phyloP scores from a whole-genome alignment of 2,888 invertebrate species.

The Campoletis raptor region DNA sequence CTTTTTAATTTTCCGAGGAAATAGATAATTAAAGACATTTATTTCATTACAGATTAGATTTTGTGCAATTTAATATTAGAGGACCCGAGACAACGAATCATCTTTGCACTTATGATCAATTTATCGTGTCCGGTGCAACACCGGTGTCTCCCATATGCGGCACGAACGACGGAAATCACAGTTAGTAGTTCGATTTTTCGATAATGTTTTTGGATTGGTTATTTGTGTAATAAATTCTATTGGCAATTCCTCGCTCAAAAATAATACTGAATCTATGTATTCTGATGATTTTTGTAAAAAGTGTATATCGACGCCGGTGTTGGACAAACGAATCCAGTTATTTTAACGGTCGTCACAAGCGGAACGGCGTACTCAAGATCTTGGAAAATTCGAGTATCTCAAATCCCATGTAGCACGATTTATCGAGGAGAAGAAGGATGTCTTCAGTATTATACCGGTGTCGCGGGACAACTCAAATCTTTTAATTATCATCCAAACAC shows the following conservation, averaged over 20 bases:
- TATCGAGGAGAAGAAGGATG: slow-evolving; percentile 92
- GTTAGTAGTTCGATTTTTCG: slow-evolving; percentile 85
- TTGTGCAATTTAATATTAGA: slow-evolving; percentile 91
- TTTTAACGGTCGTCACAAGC: slow-evolving; percentile 93
- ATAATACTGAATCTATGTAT: background rate
- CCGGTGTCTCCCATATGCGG: slow-evolving; percentile 94
- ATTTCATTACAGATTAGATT: slow-evolving; percentile 88
- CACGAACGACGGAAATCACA: slow-evolving; percentile 92
- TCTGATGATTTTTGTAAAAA: slow-evolving; percentile 78
- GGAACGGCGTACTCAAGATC: slow-evolving; percentile 90
- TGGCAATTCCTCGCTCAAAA: too few species aligned
- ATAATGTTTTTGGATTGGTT: background rate
- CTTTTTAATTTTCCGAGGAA: background rate
- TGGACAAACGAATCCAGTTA: slow-evolving; percentile 91
- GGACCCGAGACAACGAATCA: slow-evolving; percentile 92
- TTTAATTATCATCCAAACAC: slow-evolving; percentile 93
- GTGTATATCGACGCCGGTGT: slow-evolving; percentile 94
- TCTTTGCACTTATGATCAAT: slow-evolving; percentile 93
- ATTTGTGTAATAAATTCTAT: too few species aligned
- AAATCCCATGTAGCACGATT: slow-evolving; percentile 91
- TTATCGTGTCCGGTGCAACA: slow-evolving; percentile 93
- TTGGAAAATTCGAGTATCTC: slow-evolving; percentile 93
- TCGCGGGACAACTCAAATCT: slow-evolving; percentile 92
- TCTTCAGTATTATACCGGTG: slow-evolving; percentile 92
- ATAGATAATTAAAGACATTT: background rate